Conservation (phyloP, 2,888 invertebrate genomes). For the Megalurothrips usitatus region DNA sequence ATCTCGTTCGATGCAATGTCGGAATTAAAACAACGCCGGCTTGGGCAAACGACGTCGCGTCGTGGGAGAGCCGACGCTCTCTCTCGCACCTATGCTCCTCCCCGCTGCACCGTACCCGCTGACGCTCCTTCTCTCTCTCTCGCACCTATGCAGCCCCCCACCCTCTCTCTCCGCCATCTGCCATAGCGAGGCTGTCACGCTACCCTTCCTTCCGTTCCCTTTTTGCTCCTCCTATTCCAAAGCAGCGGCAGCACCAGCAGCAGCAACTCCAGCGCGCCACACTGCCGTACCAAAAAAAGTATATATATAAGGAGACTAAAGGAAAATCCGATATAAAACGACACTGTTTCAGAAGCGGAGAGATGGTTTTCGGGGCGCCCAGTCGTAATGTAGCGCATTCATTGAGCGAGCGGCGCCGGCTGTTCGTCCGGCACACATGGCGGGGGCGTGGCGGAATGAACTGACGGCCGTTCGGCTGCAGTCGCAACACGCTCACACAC, state of each 20-base stretch:
- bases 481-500: background rate
- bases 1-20: background rate
- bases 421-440: too few species aligned
- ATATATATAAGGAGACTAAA: too few species aligned
- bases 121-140: background rate
- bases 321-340: too few species aligned
- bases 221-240: too few species aligned
- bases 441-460: background rate
- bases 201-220: background rate
- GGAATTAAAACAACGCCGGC: conserved; percentile 6
- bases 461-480: background rate
- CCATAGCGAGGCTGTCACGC: background rate
- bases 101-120: background rate
- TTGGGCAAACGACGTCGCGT: background rate
- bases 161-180: background rate
- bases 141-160: background rate
- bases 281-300: background rate
- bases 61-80: background rate
- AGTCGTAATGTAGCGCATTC: too few species aligned
- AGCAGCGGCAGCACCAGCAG: too few species aligned
- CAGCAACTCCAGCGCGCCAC: too few species aligned
- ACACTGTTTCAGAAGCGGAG: too few species aligned
- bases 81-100: background rate
- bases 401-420: too few species aligned
- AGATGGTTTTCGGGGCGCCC: too few species aligned